Evolutionary conservation across 2,797 vertebrate species (phyloP), one percentile per base, ranked within the genome.

Genomic region (Propithecus perrieri): DNA sequence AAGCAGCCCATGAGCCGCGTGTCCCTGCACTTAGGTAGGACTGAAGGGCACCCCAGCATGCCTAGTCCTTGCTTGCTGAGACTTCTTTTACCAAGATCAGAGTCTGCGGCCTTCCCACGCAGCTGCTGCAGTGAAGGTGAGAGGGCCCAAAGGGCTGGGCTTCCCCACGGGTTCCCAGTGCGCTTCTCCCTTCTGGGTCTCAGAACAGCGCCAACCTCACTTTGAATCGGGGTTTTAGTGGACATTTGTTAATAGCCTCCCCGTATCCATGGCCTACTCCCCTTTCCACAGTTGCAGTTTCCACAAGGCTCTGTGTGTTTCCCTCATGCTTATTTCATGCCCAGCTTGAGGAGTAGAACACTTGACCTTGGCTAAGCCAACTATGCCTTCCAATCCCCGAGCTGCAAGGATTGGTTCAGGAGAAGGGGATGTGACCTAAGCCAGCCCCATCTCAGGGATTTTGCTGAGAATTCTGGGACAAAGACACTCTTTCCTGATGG

Each of bases 31-130:
- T 43, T 33, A 7, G 4, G 24, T 10, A 57, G 17, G 22, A 10
- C 4, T 4, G n/a, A 57, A 17, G 8, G 35, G n/a, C 41, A 80
- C n/a, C 10, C 20, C 0, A 1, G 59, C 4, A 0, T 8, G 50
- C 17, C 4, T 10, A 55, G 1, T 6, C 35, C 24, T 92, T 57
- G 33, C 28, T 83, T 24, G 7, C 11, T 15, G 12, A 65, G n/a
- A 33, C 69, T 65, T 57, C 15, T 26, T 57, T 20, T 26, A 14
- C 46, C 30, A 26, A 20, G 65, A 75, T 14, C 28, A 24, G 28
- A 57, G 55, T 65, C 24, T 20, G 53, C 38, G 48, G n/a, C 18
- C 30, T 65, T 57, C 41, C 65, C 28, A 35, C 5, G 22, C 0
- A 4, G 18, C 48, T 75, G 4, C 41, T 18, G 41, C 17, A 4